These are phyloP conservation scores for Pasiphila rectangulata DNA, from an alignment of 2,888 invertebrate species.

Conservation along the genomic window DNA sequence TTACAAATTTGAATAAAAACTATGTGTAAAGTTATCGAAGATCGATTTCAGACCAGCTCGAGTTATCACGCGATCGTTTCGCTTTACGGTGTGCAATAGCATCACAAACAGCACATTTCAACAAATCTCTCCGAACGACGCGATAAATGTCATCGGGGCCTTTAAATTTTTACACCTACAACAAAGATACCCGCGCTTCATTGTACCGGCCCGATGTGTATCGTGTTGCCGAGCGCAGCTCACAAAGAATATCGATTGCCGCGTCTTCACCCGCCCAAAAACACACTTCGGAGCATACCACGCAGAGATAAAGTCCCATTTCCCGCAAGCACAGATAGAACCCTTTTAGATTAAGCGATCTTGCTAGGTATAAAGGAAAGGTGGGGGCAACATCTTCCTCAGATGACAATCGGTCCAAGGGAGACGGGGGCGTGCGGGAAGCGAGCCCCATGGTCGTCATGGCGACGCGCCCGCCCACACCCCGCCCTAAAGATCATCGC, in stretches of 20 bases:
- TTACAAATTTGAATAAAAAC: no score
- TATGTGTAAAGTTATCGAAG: no score
- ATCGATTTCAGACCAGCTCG: not conserved
- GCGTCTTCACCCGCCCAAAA: constrained; percentile 16
- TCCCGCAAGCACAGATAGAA: constrained; percentile 49
- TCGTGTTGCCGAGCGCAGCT: constrained; percentile 31
- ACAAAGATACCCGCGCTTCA: constrained; percentile 35
- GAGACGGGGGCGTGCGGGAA: constrained; percentile 68
- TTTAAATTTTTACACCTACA: constrained; percentile 34
- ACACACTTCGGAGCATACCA: constrained; percentile 35
- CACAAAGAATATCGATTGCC: constrained; percentile 56
- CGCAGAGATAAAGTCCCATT: constrained; percentile 44
- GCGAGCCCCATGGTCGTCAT: constrained; percentile 64
- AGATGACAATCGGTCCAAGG: constrained; percentile 73
- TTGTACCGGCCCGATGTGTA: constrained; percentile 39
- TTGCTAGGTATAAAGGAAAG: constrained; percentile 63
- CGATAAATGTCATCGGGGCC: constrained; percentile 26
- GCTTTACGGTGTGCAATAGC: not conserved
- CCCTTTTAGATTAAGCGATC: constrained; percentile 71
- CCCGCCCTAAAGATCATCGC: constrained; percentile 69
- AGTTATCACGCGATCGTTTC: not conserved
- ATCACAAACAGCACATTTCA: constrained; percentile 14
- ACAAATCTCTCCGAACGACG: constrained; percentile 19
- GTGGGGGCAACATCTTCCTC: constrained; percentile 68
- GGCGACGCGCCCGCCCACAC: constrained; percentile 68